Conservation (phyloP, 1,140 invertebrate genomes). For the Drosophila mayri region DNA sequence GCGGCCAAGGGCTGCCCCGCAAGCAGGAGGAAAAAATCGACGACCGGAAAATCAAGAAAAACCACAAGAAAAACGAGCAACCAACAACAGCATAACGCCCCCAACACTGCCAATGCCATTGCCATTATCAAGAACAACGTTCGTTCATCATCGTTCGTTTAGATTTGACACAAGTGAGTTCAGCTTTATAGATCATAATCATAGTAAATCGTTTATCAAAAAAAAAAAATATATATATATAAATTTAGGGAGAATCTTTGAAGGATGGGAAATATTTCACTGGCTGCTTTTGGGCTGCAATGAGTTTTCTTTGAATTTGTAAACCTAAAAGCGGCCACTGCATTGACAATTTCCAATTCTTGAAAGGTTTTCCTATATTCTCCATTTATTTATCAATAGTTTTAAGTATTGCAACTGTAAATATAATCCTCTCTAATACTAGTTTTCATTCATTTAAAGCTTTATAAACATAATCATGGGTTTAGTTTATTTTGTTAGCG, state of each 20-base stretch:
- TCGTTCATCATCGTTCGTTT: slow-evolving; percentile 77
- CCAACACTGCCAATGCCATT: slow-evolving; percentile 80
- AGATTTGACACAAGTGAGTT: slow-evolving; percentile 80
- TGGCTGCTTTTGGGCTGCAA: background rate
- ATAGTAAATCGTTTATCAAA: background rate
- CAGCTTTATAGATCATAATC: slow-evolving; percentile 32
- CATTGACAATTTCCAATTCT: background rate
- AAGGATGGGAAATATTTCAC: background rate
- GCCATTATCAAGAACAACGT: slow-evolving; percentile 76
- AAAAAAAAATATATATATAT: background rate
- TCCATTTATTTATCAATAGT: slow-evolving; percentile 13
- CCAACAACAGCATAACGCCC: slow-evolving; percentile 46
- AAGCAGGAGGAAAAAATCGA: background rate
- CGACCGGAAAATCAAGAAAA: background rate
- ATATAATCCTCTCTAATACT: slow-evolving; percentile 7
- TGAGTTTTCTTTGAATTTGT: background rate
- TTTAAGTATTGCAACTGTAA: slow-evolving; percentile 23
- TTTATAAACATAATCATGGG: background rate
- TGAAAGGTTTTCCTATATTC: background rate
- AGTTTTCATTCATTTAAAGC: slow-evolving; percentile 6
- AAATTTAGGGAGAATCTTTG: background rate
- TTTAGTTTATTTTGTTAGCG: background rate
- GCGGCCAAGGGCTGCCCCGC: slow-evolving; percentile 38
- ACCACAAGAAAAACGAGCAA: background rate
- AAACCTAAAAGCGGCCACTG: background rate